Evolutionary conservation across 2,113 vertebrate species (phyloP), one percentile per base, ranked within the genome.

Genomic region (Oplegnathus fasciatus): DNA sequence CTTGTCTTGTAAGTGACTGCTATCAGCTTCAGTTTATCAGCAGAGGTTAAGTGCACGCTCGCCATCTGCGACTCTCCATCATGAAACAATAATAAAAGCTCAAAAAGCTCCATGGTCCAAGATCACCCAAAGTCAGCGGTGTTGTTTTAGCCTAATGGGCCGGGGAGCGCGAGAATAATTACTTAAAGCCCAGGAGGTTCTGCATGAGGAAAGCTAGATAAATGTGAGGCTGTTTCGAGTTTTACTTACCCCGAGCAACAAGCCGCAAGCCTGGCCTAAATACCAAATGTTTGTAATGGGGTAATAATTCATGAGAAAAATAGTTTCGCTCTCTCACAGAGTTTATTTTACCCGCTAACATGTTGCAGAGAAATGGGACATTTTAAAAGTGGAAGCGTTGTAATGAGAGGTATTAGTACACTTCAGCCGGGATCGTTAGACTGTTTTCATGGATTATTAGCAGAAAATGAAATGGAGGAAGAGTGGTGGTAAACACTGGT

Each of bases 141-240:
- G 86, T 88, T 86, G 71, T 80, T 88, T 74, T 75, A 71, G 60
- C 74, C 32, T 86, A 85, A 91, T 85, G 80, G 79, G 79, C 79
- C 76, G 10, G 26, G 50, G 84, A 87, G 80, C 44, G 26, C 24
- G n/a, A 85, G 72, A 81, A 75, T 89, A 80, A 92, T 92, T 52
- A 74, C 84, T 78, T 50, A 52, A 80, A 75, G 80, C 87, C 86
- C 75, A 5, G 55, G 84, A 89, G 89, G 72, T 60, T 86, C 72
- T 69, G 73, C 72, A 68, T 30, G 64, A 86, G 60, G 72, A 65
- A 55, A 18, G 67, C 44, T 46, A n/a, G 75, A 88, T 75, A 62
- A 83, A 86, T 88, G 64, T 74, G 72, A 80, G 64, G 22, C 34
- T 65, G 26, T 42, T 74, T 64, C 55, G 54, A 17, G 46, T 82